Base-by-base conservation (phyloP, 2,113 vertebrate genomes). In the Callionymus lyra region DNA sequence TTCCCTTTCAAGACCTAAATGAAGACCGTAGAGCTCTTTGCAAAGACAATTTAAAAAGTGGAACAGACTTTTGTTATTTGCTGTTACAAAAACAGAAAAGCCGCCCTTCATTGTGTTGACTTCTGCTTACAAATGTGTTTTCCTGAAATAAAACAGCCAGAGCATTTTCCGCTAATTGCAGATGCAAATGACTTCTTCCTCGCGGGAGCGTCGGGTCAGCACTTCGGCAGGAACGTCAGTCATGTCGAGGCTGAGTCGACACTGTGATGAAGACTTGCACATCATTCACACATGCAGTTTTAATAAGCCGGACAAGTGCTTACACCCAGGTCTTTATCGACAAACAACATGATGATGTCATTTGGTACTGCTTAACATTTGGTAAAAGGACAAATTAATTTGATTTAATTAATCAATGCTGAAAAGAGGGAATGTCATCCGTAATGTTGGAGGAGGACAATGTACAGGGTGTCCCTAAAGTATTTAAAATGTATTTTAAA, bases 181-280 rank as follows among this genome's bases (percentile, higher is more conserved):
- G 44, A 59, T 56, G 50, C 56, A 68, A 70, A 70, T 70, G 47
- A 44, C 31, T 36, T 54, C 16, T 34, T 34, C 61, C 68, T 70
- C 59, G 33, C 32, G 62, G 71, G 68, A 65, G 63, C 50, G 38
- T 53, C 47, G 49, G 35, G 46, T 69, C 62, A 51, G 59, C 56
- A 51, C 53, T 70, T 70, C 58, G 64, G 70, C 65, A 50, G 27
- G 65, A 58, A 65, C 67, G 63, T 55, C 69, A 72, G 72, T 78
- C 51, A 45, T 16, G 45, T 43, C 49, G 44, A 61, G 49, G 46
- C 42, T 12, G 34, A 34, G 34, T 67, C 46, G 15, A 13, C 44
- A 68, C 44, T 51, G 27, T 47, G 45, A 47, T 59, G 41, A 67
- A 50, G 53, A 38, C 42, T 47, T 44, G n/a, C 61, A 32, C 33